Evolutionary conservation across 2,888 invertebrate species (phyloP).

Genomic region (Congeria kusceri): DNA sequence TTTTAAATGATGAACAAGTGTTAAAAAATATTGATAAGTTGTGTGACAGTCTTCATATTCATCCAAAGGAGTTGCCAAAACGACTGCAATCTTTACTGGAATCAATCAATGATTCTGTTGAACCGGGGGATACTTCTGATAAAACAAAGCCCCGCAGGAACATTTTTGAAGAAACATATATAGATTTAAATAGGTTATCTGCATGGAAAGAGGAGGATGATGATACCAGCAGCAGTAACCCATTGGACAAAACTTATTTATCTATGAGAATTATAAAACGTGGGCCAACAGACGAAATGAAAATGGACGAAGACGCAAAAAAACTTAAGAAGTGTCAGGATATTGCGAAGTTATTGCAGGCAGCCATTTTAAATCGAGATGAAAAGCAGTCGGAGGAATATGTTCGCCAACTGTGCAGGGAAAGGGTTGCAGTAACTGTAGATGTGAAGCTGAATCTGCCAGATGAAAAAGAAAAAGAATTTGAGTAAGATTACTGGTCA

Average conservation of each 20-base stretch:
- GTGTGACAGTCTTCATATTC: conserved; percentile 62
- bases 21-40: conserved; percentile 11
- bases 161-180: neutral
- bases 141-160: neutral
- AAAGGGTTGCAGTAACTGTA: conserved; percentile 58
- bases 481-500: conserved; percentile 50
- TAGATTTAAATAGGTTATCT: neutral
- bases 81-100: conserved; percentile 43
- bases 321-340: conserved; percentile 43
- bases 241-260: neutral
- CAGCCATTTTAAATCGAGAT: conserved; percentile 69
- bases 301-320: neutral
- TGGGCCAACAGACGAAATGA: neutral
- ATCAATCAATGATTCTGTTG: neutral
- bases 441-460: conserved; percentile 47
- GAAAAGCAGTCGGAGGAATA: conserved; percentile 61
- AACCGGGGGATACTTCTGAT: neutral
- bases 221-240: neutral
- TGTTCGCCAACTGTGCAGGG: conserved; percentile 52
- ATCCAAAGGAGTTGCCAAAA: conserved; percentile 53
- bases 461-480: conserved; percentile 59
- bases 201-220: neutral
- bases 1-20: neutral
- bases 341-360: conserved; percentile 56
- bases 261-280: neutral